A percentile compares a stretch with the other conserved stretches of the same genome.
phyloP scores from a whole-genome alignment of 2,113 vertebrate genomes.

The Phainopepla nitens region DNA sequence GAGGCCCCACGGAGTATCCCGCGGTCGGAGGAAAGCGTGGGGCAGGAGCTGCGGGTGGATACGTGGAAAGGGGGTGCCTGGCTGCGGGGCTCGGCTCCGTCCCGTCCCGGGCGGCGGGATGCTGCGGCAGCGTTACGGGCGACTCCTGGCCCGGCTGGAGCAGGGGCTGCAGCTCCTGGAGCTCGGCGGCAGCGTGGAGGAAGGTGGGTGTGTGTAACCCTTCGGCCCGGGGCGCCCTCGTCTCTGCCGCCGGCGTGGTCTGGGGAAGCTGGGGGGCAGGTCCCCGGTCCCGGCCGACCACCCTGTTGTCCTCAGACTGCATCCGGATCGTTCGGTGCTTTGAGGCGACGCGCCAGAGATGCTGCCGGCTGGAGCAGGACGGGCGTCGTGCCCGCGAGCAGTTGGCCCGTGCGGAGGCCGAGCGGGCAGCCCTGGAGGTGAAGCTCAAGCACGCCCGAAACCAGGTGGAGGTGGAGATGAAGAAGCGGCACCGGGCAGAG shows the following conservation, averaged over 20 bases:
- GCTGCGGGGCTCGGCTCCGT: too few relatives aligned
- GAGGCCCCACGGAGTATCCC: neutral
- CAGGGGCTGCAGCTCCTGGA: conserved; percentile 15
- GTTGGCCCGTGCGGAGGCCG: conserved; percentile 75
- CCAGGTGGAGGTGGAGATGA: conserved; percentile 87
- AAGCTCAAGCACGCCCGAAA: conserved; percentile 84
- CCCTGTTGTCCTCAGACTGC: conserved; percentile 44
- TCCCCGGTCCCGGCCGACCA: neutral
- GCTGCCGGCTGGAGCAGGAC: conserved; percentile 73
- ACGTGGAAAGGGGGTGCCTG: neutral
- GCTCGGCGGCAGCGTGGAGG: neutral
- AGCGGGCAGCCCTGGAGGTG: conserved; percentile 78
- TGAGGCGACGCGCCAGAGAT: conserved; percentile 70
- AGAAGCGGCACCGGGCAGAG: conserved; percentile 78
- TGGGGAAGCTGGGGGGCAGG: neutral
- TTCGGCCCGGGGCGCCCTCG: neutral
- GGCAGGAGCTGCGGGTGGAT: neutral
- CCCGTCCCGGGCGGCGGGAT: neutral
- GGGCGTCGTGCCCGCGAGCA: conserved; percentile 73
- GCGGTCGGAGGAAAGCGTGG: neutral
- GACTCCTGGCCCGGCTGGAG: conserved; percentile 30
- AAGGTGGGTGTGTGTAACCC: conserved; percentile 8
- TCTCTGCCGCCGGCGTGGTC: neutral
- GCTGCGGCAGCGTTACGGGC: conserved; percentile 10
- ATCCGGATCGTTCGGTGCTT: conserved; percentile 65